phyloP scores from a whole-genome alignment of 1,140 invertebrate species.

The Piezodorus guildinii region DNA sequence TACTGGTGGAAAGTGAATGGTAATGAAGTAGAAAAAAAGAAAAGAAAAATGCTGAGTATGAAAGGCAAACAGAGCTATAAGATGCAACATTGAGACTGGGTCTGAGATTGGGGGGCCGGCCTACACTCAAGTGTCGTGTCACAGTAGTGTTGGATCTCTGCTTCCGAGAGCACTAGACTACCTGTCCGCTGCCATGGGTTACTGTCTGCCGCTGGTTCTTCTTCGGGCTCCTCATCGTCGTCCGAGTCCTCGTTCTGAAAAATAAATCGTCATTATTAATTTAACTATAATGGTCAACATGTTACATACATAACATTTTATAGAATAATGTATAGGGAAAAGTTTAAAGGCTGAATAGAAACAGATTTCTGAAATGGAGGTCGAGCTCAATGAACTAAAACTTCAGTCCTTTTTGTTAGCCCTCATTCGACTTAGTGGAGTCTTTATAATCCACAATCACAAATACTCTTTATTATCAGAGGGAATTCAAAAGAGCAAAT shows the following conservation, averaged over 20 bases:
- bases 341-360: no score
- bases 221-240: constrained; percentile 36
- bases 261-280: background rate
- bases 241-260: constrained; percentile 31
- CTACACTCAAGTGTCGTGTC: constrained; percentile 65
- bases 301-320: no score
- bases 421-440: no score
- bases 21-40: background rate
- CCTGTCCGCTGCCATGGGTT: constrained; percentile 30
- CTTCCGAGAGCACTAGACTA: constrained; percentile 34
- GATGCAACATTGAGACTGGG: constrained; percentile 1
- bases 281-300: no score
- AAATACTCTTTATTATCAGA: no score
- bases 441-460: no score
- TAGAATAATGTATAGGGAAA: no score
- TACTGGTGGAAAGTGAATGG: background rate
- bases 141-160: constrained; percentile 64
- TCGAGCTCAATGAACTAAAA: no score
- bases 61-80: background rate
- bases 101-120: constrained; percentile 13
- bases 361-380: no score
- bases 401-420: no score
- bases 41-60: background rate
- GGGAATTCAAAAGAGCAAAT: no score
- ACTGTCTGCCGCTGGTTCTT: constrained; percentile 33